Evolutionary conservation across 53 echinoderm and acorn worm genomes (phyloP).

Genomic region (Pentamera pediparva): DNA sequence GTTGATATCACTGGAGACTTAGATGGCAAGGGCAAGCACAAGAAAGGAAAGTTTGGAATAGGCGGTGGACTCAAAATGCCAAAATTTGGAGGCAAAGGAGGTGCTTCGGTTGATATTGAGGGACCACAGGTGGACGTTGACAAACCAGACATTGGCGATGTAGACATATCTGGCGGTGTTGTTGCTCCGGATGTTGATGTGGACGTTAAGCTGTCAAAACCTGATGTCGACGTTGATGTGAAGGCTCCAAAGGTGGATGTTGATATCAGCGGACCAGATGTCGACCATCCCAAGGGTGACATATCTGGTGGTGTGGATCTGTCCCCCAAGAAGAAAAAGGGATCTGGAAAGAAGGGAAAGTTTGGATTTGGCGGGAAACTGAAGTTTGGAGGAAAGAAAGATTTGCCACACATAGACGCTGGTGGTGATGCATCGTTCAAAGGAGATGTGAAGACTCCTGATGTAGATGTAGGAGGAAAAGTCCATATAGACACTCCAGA

Average conservation of each 20-base stretch:
- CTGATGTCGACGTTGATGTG: constrained; percentile 44
- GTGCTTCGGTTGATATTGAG: background rate
- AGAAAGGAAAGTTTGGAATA: constrained; percentile 28
- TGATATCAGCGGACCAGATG: constrained; percentile 30
- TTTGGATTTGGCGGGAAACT: constrained; percentile 41
- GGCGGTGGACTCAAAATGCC: constrained; percentile 54
- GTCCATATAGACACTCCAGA: constrained; percentile 7
- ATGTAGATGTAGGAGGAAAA: constrained; percentile 28
- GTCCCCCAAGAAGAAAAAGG: constrained; percentile 37
- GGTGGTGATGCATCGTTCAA: constrained; percentile 28
- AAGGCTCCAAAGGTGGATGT: constrained; percentile 28
- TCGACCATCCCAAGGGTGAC: constrained; percentile 4
- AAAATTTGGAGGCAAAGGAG: constrained; percentile 52
- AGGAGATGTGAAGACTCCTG: constrained; percentile 8
- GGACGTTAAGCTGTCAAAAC: constrained; percentile 22
- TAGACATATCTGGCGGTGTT: background rate
- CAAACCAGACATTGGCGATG: constrained; percentile 32
- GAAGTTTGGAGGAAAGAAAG: constrained; percentile 32
- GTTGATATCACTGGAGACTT: constrained; percentile 31
- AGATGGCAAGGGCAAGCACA: constrained; percentile 33
- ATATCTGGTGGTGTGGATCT: constrained; percentile 7
- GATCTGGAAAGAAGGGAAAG: constrained; percentile 52
- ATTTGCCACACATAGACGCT: constrained; percentile 15
- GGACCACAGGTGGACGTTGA: constrained; percentile 14
- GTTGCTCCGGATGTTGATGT: background rate